Evolutionary conservation across 2,113 vertebrate genomes (phyloP).

Genomic region (Sterrhoptilus dennistouni): DNA sequence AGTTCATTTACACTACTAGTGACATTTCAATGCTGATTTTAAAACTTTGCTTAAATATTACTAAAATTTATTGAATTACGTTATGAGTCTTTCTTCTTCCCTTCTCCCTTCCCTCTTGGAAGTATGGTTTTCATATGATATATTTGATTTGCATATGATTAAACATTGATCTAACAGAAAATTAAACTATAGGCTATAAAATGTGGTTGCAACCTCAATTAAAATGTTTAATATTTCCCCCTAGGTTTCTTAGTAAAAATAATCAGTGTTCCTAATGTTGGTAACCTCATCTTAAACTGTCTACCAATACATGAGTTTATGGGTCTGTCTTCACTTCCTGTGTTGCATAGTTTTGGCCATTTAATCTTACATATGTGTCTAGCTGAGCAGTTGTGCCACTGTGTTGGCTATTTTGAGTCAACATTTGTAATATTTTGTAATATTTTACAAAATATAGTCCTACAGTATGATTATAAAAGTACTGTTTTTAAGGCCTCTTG

Average conservation of each 20-base stretch:
- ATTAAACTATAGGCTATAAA: background rate
- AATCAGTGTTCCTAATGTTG: background rate
- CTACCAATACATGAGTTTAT: background rate
- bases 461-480: background rate
- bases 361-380: background rate
- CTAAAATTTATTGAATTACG: background rate
- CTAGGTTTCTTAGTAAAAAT: background rate
- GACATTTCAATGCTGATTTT: background rate
- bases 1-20: background rate
- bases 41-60: background rate
- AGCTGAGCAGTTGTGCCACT: background rate
- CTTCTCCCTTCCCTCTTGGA: background rate
- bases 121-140: background rate
- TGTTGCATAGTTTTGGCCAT: background rate
- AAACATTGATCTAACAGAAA: background rate
- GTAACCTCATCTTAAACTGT: background rate
- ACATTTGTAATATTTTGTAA: background rate
- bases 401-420: background rate
- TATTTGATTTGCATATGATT: background rate
- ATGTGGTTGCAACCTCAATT: background rate
- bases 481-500: background rate
- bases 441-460: background rate
- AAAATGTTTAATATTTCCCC: background rate
- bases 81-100: background rate
- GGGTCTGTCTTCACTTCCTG: background rate